Evolutionary conservation across 2,113 vertebrate species (phyloP), one percentile per base, ranked within the genome.

Genomic region (Lamprotornis superbus): DNA sequence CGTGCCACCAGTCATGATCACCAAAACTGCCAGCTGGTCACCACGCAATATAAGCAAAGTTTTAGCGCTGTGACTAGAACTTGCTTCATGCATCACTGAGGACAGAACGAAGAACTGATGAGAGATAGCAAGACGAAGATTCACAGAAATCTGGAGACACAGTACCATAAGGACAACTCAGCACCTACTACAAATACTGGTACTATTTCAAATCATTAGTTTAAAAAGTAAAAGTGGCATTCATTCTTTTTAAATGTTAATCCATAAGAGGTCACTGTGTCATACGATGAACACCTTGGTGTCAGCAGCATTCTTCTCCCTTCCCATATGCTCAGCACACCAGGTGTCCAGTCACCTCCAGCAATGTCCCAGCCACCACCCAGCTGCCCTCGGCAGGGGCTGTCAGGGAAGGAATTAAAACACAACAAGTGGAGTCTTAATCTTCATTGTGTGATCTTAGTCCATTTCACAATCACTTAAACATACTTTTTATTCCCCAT

Each of bases 181-280:
- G 33, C 28, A 85, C 4, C 57, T 35, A n/a, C 25, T 35, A 46
- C 63, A 46, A 55, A 83, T 23, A 56, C 9, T 33, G 15, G 31
- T 30, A n/a, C 52, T 49, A 64, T 22, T 77, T 77, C 56, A 71
- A 68, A 49, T 27, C 1, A 3, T 39, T 64, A 55, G 30, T 60
- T 89, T 49, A 64, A 53, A 88, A 73, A 74, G 18, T 15, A 47
- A 37, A 90, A 88, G 55, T 30, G n/a, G 10, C 15, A 17, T 61
- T 74, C 15, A 25, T 74, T 53, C 44, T 70, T 59, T 84, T 75
- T 69, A 40, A 81, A 67, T 0, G 0, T 61, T 73, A 55, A 63
- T 52, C 56, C 39, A 10, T 89, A 83, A 93, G 69, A 89, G 86
- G 89, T 77, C 80, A 94, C 71, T 87, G 71, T 74, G 64, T 74